Evolutionary conservation across 2,888 invertebrate genomes (phyloP).

Genomic region (Pristionchus entomophagus): DNA sequence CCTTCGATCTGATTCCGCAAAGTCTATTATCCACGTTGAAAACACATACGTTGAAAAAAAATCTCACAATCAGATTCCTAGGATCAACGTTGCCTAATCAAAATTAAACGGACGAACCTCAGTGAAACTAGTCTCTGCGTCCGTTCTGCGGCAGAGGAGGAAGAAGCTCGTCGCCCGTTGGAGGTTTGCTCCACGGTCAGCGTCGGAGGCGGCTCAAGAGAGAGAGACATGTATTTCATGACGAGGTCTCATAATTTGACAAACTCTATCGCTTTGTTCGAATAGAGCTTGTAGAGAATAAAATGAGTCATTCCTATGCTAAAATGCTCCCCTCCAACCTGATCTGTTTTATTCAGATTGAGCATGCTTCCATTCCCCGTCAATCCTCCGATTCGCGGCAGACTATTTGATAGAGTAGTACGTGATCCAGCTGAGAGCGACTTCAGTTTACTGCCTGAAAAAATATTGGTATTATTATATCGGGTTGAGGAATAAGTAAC

Average conservation of each 20-base stretch:
- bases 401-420: slow-evolving; percentile 35
- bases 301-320: no score
- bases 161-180: slow-evolving; percentile 34
- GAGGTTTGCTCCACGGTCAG: background rate
- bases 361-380: background rate
- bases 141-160: slow-evolving; percentile 39
- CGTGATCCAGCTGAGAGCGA: slow-evolving; percentile 47
- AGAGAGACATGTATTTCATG: background rate
- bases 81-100: no score
- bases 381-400: slow-evolving; percentile 41
- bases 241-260: background rate
- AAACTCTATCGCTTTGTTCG: background rate
- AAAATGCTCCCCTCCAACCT: background rate
- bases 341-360: background rate
- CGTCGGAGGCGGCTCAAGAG: background rate
- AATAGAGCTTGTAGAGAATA: no score
- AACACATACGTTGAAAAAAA: no score
- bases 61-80: no score
- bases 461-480: background rate
- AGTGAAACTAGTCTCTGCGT: slow-evolving; percentile 27
- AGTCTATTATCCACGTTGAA: no score
- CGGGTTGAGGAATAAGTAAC: no score
- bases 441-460: slow-evolving; percentile 3
- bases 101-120: no score
- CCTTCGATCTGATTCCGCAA: no score